Conservation (phyloP, 2,888 invertebrate genomes). For the Tupiocoris notatus region DNA sequence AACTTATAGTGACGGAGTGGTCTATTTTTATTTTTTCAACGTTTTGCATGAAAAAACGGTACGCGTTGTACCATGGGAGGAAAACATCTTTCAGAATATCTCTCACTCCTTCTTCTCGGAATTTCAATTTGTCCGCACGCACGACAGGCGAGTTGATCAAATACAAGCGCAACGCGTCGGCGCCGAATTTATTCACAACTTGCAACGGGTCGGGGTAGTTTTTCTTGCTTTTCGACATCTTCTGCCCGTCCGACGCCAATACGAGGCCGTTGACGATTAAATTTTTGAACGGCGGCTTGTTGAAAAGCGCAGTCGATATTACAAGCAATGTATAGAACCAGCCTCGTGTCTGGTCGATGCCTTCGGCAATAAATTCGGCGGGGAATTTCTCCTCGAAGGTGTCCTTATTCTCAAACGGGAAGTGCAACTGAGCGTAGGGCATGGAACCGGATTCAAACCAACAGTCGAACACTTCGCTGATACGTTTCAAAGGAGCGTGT, state of each 20-base stretch:
- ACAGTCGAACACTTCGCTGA: slow-evolving; percentile 97
- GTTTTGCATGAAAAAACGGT: slow-evolving; percentile 91
- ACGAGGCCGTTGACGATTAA: slow-evolving; percentile 94
- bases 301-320: slow-evolving; percentile 91
- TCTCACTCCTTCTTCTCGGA: slow-evolving; percentile 95
- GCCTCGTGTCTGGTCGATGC: slow-evolving; percentile 95
- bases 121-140: slow-evolving; percentile 90
- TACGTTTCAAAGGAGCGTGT: slow-evolving; percentile 77
- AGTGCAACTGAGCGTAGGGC: slow-evolving; percentile 97
- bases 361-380: slow-evolving; percentile 99
- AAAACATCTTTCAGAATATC: slow-evolving; percentile 97
- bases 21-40: slow-evolving; percentile 59
- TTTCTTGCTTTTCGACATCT: slow-evolving; percentile 99
- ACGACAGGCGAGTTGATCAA: slow-evolving; percentile 98
- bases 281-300: slow-evolving; percentile 96
- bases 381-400: slow-evolving; percentile 90
- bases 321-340: slow-evolving; percentile 99
- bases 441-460: slow-evolving; percentile 99
- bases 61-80: slow-evolving; percentile 94
- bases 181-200: slow-evolving; percentile 87
- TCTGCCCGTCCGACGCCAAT: slow-evolving; percentile 95
- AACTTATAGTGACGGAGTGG: slow-evolving; percentile 47
- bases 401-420: slow-evolving; percentile 89
- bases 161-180: slow-evolving; percentile 93
- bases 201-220: slow-evolving; percentile 95